These are phyloP conservation scores for Acrocyrtus sp. DNA, from an alignment of 2,888 invertebrate species.

Conservation along the genomic window DNA sequence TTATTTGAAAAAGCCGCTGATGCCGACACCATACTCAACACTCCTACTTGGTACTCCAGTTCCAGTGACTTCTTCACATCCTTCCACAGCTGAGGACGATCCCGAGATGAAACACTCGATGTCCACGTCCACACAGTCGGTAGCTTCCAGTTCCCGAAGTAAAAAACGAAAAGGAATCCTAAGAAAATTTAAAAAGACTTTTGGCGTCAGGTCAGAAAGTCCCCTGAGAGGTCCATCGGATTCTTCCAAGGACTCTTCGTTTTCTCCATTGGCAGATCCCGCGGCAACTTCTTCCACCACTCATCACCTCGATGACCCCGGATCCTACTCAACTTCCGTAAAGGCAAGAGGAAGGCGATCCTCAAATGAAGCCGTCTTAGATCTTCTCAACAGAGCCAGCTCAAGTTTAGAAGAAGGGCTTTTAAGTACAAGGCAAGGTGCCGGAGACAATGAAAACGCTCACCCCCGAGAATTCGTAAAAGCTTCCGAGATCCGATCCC, in stretches of 20 bases:
- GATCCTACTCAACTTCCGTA: too few species aligned
- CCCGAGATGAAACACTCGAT: too few species aligned
- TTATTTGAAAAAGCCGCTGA: slow-evolving; percentile 1
- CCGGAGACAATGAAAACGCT: too few species aligned
- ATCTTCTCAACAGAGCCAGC: slow-evolving; percentile 6
- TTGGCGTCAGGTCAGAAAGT: slow-evolving; percentile 12
- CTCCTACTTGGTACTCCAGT: slow-evolving; percentile 12
- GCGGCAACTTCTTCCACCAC: background rate
- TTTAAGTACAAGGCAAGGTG: too few species aligned
- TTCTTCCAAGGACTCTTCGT: background rate
- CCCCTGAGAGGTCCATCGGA: too few species aligned
- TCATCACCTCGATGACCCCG: too few species aligned
- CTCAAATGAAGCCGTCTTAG: slow-evolving; percentile 3
- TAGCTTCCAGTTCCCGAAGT: too few species aligned
- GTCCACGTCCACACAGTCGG: too few species aligned
- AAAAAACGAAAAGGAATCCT: slow-evolving; percentile 23
- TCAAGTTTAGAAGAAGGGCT: too few species aligned
- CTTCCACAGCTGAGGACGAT: background rate
- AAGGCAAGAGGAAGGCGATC: too few species aligned
- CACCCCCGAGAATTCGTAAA: too few species aligned
- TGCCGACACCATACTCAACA: slow-evolving; percentile 19
- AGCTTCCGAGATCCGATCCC: too few species aligned
- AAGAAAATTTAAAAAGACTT: slow-evolving; percentile 28
- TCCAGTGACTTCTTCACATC: background rate
- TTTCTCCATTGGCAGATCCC: background rate